Base-by-base conservation (phyloP, 2,113 vertebrate genomes). In the Rutilus rutilus region DNA sequence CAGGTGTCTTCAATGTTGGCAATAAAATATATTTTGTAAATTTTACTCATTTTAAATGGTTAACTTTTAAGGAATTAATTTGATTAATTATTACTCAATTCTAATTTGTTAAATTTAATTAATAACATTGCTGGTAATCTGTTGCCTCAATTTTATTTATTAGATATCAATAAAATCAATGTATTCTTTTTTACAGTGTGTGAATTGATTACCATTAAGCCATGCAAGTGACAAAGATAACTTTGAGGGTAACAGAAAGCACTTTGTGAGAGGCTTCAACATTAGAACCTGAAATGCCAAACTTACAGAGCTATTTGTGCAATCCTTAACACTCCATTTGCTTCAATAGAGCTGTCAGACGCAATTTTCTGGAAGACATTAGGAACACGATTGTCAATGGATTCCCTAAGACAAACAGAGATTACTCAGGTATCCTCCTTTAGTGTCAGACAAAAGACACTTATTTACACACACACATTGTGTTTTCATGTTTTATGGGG, bases 271-370 rank as follows among this genome's bases (percentile, higher is more conserved):
- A 80, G 50, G 67, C 50, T 64, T 89, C 80, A 88, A 69, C 42
- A 78, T 77, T 73, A 80, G 23, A 42, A 84, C 62, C 11, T 84
- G 25, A 84, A 82, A 86, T 83, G 86, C 73, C 77, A 86, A 79
- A 77, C 75, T 77, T 78, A 71, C 50, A 65, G 62, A 75, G 75
- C 71, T 62, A 83, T 84, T 86, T 86, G 69, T 69, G 85, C 47
- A n/a, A 33, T 77, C 52, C 60, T 84, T 80, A 83, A 82, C 85
- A 84, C 45, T 88, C 80, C 60, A 86, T 87, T 88, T 87, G 67
- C 47, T 83, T 83, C 75, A 82, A 42, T 39, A 42, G 65, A 87
- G 42, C 78, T 77, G 59, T 39, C 83, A 85, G 54, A 30, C 19
- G 9, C 47, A 81, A 77, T 87, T 85, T 60, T 81, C 77, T 50